Conservation (phyloP, 2,888 invertebrate genomes). For the Epicampocera succincta region DNA sequence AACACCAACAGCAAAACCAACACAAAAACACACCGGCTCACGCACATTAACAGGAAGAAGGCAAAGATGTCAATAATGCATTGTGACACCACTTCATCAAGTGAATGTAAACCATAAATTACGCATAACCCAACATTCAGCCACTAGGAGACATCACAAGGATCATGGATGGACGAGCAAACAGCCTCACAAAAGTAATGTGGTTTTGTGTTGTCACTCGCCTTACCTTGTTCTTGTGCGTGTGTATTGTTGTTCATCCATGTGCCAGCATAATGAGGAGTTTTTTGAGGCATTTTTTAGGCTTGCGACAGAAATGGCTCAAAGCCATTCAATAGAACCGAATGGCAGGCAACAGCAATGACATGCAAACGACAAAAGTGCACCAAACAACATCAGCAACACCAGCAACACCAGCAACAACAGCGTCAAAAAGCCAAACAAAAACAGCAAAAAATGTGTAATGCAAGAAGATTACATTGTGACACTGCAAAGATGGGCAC, state of each 20-base stretch:
- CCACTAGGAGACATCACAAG: conserved; percentile 50
- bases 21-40: neutral
- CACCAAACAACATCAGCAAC: conserved; percentile 11
- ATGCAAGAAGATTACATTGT: conserved; percentile 59
- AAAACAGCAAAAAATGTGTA: conserved; percentile 17
- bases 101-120: conserved; percentile 79
- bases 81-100: conserved; percentile 73
- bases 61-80: conserved; percentile 71
- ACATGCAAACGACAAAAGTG: conserved; percentile 61
- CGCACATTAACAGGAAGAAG: conserved; percentile 43
- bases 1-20: neutral
- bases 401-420: neutral
- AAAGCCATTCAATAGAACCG: conserved; percentile 26
- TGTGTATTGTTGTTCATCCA: conserved; percentile 27
- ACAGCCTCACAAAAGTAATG: conserved; percentile 48
- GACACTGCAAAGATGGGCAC: conserved; percentile 65
- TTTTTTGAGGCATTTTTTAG: conserved; percentile 46
- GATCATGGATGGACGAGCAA: conserved; percentile 44
- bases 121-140: conserved; percentile 77
- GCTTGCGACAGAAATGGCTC: conserved; percentile 42
- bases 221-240: neutral
- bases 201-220: conserved; percentile 43
- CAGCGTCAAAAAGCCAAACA: neutral
- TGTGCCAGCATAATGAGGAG: conserved; percentile 61
- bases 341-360: conserved; percentile 41